Conservation (phyloP, 2,888 invertebrate species). For the Drosophila robusta region DNA sequence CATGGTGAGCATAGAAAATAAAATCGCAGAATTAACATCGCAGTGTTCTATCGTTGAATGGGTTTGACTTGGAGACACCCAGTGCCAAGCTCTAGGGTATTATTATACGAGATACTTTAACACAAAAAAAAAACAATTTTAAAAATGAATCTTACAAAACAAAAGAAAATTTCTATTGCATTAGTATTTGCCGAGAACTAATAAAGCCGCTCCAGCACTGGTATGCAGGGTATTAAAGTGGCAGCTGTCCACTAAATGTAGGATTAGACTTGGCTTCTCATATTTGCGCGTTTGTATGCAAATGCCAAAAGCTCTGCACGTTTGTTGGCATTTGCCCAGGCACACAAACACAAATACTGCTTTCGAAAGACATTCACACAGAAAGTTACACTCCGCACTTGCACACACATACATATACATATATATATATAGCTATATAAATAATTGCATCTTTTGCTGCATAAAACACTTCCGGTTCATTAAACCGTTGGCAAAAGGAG, state of each 20-base stretch:
- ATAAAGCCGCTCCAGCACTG: neutral
- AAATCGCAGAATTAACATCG: slow-evolving; percentile 35
- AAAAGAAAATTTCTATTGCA: neutral
- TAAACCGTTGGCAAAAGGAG: slow-evolving; percentile 48
- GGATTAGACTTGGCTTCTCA: slow-evolving; percentile 48
- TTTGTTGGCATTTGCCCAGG: slow-evolving; percentile 36
- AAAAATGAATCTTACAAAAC: neutral
- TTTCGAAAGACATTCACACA: neutral
- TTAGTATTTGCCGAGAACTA: too few species aligned
- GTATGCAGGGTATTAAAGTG: slow-evolving; percentile 33
- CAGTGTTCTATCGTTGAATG: neutral
- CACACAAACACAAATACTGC: slow-evolving; percentile 12
- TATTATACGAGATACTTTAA: too few species aligned
- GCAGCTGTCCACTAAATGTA: slow-evolving; percentile 40
- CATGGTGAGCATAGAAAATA: slow-evolving; percentile 9
- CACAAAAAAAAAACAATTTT: too few species aligned
- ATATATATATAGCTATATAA: slow-evolving; percentile 24
- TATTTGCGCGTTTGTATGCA: slow-evolving; percentile 64
- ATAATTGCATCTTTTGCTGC: slow-evolving; percentile 58
- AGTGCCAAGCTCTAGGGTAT: neutral
- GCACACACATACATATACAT: slow-evolving; percentile 6
- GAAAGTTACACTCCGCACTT: neutral
- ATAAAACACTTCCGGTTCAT: slow-evolving; percentile 76
- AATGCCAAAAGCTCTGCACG: slow-evolving; percentile 53
- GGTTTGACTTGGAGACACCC: neutral